Conservation (phyloP, 2,888 invertebrate genomes). For the Chrysina gloriosa region DNA sequence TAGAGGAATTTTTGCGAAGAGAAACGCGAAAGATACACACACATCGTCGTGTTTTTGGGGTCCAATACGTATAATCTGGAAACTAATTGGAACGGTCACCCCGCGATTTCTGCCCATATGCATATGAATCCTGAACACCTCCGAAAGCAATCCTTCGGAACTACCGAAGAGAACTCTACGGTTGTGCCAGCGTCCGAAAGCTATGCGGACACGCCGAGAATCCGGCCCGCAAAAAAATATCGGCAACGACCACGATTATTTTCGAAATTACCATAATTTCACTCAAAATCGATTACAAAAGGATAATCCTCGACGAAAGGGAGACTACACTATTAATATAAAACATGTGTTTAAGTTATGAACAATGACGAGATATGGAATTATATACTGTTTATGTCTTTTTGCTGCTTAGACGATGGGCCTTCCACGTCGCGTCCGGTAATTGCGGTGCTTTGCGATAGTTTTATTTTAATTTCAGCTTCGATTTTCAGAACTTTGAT, state of each 20-base stretch:
- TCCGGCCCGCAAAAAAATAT: slow-evolving; percentile 25
- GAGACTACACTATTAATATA: slow-evolving; percentile 60
- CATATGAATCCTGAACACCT: neutral
- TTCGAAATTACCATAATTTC: slow-evolving; percentile 64
- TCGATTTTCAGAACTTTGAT: slow-evolving; percentile 16
- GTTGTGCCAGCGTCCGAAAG: neutral
- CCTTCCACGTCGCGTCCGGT: slow-evolving; percentile 46
- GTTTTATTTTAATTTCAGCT: slow-evolving; percentile 45
- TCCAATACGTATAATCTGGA: slow-evolving; percentile 26
- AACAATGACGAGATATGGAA: slow-evolving; percentile 56
- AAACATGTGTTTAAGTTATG: slow-evolving; percentile 59
- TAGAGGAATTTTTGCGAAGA: neutral
- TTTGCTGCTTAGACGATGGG: slow-evolving; percentile 49
- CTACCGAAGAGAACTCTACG: slow-evolving; percentile 8
- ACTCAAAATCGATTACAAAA: slow-evolving; percentile 62
- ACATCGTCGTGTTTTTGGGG: neutral
- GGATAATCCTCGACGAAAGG: slow-evolving; percentile 57
- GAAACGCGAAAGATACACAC: neutral
- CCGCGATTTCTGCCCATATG: neutral
- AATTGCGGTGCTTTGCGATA: slow-evolving; percentile 55
- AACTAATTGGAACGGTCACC: slow-evolving; percentile 11
- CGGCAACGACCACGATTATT: slow-evolving; percentile 60
- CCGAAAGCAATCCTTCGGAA: no score
- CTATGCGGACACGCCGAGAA: neutral
- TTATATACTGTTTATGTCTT: slow-evolving; percentile 56